Evolutionary conservation across 2,888 invertebrate species (phyloP).

Genomic region (Oithona nana): DNA sequence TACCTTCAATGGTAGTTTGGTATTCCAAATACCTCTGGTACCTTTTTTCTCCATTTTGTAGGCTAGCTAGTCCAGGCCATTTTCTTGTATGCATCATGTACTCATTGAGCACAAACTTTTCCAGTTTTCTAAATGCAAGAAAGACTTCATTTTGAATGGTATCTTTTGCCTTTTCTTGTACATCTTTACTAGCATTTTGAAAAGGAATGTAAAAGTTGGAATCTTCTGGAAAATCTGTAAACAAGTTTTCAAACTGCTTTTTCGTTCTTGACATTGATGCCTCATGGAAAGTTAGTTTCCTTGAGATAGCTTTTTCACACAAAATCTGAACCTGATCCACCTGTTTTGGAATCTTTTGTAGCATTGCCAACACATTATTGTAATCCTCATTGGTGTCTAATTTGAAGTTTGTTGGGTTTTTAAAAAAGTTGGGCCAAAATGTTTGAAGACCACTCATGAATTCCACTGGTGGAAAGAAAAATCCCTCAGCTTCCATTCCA

Average conservation of each 20-base stretch:
- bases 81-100: too few species aligned
- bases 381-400: neutral
- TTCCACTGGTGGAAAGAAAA: neutral
- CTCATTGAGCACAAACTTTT: constrained; percentile 18
- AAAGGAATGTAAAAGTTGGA: constrained; percentile 1
- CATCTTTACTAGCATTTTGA: neutral
- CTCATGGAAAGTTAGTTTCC: neutral
- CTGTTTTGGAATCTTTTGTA: neutral
- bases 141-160: neutral
- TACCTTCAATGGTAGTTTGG: constrained; percentile 24
- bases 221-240: neutral
- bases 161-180: neutral
- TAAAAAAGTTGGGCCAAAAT: neutral
- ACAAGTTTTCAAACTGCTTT: neutral
- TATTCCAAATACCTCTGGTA: constrained; percentile 25
- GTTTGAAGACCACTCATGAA: neutral
- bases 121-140: constrained; percentile 18
- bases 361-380: neutral
- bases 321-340: neutral
- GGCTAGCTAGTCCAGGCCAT: too few species aligned
- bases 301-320: neutral
- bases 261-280: neutral
- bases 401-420: neutral
- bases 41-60: constrained; percentile 22
- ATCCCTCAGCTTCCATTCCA: neutral